Percentiles rank a stretch among this genome's conserved stretches.
Evolutionary conservation across 2,797 vertebrate genomes (phyloP).

Genomic region (Catamblyrhynchus diadema): DNA sequence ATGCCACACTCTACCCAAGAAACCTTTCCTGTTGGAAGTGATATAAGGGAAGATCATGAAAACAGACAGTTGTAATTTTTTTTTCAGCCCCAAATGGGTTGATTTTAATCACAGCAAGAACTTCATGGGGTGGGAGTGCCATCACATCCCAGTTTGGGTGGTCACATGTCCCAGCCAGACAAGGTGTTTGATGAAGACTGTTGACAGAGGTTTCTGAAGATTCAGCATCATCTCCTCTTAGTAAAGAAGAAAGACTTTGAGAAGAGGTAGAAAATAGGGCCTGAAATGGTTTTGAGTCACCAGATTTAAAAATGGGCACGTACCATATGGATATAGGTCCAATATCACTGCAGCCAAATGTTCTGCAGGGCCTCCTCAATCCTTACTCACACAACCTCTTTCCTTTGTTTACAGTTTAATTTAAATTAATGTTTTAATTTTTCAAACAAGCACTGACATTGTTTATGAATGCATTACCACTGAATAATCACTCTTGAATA

Average conservation of each 20-base stretch:
- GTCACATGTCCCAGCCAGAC: neutral
- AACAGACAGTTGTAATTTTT: neutral
- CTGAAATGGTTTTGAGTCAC: neutral
- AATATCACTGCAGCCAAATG: neutral
- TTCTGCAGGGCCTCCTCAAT: neutral
- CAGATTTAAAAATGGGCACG: neutral
- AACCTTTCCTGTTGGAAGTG: neutral
- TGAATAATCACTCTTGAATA: constrained; percentile 48
- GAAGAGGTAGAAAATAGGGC: neutral
- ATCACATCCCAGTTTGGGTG: neutral
- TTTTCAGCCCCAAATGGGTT: neutral
- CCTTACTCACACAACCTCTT: neutral
- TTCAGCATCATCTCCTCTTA: neutral
- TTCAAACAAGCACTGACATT: constrained; percentile 41
- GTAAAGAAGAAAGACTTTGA: neutral
- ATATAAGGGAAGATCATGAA: neutral
- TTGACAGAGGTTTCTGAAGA: neutral
- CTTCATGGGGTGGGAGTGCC: neutral
- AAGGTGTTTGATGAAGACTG: neutral
- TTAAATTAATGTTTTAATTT: constrained; percentile 68
- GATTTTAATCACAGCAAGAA: neutral
- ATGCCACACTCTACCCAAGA: neutral
- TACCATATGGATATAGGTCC: neutral
- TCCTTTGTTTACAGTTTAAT: constrained; percentile 51
- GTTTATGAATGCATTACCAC: constrained; percentile 54